A percentile compares a stretch with the other conserved stretches of the same genome.
These are phyloP conservation scores for Lateolabrax maculatus DNA, from an alignment of 2,797 vertebrate genomes.

Conservation along the genomic window DNA sequence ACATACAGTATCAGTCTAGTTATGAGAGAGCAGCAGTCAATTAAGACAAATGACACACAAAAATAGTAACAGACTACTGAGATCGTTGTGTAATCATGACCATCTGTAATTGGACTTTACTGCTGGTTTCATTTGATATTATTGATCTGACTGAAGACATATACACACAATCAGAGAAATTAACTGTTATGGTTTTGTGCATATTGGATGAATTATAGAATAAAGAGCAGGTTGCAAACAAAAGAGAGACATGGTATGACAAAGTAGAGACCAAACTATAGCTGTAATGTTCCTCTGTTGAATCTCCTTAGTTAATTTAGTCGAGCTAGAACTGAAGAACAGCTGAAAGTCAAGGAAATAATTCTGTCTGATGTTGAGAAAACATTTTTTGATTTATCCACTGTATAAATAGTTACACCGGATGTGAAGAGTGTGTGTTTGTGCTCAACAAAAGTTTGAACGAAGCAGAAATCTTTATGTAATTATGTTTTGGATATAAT, in stretches of 20 bases:
- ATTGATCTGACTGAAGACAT: no score
- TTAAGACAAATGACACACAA: neutral
- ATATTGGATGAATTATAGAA: no score
- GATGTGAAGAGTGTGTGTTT: neutral
- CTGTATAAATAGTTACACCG: neutral
- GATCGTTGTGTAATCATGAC: neutral
- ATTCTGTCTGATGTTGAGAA: neutral
- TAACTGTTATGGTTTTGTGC: neutral
- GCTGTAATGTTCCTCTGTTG: no score
- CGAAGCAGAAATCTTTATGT: no score
- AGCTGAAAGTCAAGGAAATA: no score
- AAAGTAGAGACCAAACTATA: no score
- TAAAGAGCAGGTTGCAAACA: no score
- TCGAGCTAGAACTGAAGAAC: neutral
- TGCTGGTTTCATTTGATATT: neutral
- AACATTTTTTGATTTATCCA: neutral
- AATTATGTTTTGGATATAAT: no score
- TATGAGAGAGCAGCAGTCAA: neutral
- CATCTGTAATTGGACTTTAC: no score
- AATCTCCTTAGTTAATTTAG: no score
- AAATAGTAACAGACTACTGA: neutral
- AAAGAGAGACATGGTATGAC: no score
- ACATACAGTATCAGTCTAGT: neutral
- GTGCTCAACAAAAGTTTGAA: neutral
- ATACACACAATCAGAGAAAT: neutral